Conservation (phyloP, 2,888 invertebrate species). For the Andrena bucephala region DNA sequence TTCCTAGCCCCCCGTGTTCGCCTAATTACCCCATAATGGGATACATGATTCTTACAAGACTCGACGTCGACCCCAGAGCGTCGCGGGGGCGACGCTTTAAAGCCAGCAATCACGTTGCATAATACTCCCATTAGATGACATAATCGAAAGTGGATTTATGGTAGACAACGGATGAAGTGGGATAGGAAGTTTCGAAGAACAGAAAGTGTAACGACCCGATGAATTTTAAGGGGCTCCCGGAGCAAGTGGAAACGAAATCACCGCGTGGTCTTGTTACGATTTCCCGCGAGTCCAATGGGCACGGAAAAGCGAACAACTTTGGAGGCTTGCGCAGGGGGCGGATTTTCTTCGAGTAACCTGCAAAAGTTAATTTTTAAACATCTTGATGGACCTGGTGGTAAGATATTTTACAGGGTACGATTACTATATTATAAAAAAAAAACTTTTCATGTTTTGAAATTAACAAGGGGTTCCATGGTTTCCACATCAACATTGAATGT, state of each 20-base stretch:
- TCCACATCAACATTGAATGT: too few relatives aligned
- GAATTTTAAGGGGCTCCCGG: constrained; percentile 41
- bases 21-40: constrained; percentile 64
- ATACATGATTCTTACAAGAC: constrained; percentile 59
- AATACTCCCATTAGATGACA: constrained; percentile 84
- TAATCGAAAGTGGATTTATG: constrained; percentile 84
- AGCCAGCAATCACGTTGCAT: constrained; percentile 83
- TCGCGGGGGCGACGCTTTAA: constrained; percentile 68
- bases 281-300: neutral
- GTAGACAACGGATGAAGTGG: constrained; percentile 63
- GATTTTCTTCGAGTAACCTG: too few relatives aligned
- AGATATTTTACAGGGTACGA: too few relatives aligned
- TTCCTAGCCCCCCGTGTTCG: neutral
- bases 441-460: too few relatives aligned
- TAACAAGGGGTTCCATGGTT: too few relatives aligned
- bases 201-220: constrained; percentile 48
- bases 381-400: too few relatives aligned
- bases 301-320: neutral
- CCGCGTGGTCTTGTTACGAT: constrained; percentile 11
- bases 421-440: too few relatives aligned
- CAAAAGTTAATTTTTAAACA: too few relatives aligned
- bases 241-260: neutral
- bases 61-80: constrained; percentile 37
- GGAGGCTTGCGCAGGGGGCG: neutral
- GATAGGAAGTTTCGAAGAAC: constrained; percentile 57